Base-by-base conservation (phyloP, 2,113 vertebrate genomes). In the Scalopus aquaticus region DNA sequence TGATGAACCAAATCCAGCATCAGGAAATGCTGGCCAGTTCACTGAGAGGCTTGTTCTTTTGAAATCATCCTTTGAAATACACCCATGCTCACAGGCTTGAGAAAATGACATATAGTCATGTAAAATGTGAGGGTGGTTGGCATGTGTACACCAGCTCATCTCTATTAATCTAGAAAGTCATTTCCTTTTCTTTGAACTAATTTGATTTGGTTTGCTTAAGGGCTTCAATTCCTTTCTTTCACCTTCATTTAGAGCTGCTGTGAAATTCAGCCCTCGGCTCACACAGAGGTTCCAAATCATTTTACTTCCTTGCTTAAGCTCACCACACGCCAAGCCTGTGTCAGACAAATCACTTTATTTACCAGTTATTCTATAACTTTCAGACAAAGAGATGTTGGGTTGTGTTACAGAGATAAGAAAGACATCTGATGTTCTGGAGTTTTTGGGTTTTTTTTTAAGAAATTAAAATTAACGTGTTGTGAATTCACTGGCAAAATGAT, bases 161-260 rank as follows among this genome's bases (percentile, higher is more conserved):
- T 88, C 90, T 90, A 95, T 97, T 96, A 95, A 92, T 91, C 60
- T 85, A 77, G 8, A 93, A 95, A 94, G 69, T 87, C 84, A 94
- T 93, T 95, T 93, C 87, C 95, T 95, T 95, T 87, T 54, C 91
- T 96, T 82, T 94, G 76, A 96, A 93, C 70, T 93, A 92, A 93
- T 95, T 96, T 85, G 73, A 49, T 96, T 88, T 89, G 90, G 10
- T 92, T 96, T 54, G 46, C 64, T 96, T 91, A 93, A 93, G 83
- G 73, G 91, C 82, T 62, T 88, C 91, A 56, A 32, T 92, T 96
- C n/a, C 72, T 94, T 92, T 82, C 93, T 94, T 96, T 81, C 42
- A 9, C 81, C 60, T 97, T 96, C 81, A 88, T 70, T 92, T 80
- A 81, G 67, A 85, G 69, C 70, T 19, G 3, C 56, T 64, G 13